Evolutionary conservation across 2,888 invertebrate species (phyloP).

Genomic region (Bhutanitis thaidina): DNA sequence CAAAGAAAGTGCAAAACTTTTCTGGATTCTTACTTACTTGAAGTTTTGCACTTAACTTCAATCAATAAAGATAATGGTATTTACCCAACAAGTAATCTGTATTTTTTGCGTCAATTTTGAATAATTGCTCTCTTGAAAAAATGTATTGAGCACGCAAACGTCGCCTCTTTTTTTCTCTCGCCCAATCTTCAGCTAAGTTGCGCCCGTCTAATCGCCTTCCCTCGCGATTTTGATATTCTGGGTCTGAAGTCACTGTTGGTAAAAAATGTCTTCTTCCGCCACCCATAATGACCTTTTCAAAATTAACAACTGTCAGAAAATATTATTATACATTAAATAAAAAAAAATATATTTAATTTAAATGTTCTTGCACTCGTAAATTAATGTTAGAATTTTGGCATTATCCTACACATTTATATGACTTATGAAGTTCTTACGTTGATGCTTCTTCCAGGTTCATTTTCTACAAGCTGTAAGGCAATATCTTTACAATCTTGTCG

Average conservation of each 20-base stretch:
- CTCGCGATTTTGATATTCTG: constrained; percentile 84
- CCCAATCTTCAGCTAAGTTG: constrained; percentile 90
- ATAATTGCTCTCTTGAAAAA: constrained; percentile 85
- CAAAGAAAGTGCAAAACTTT: too few species aligned
- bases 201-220: constrained; percentile 87
- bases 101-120: constrained; percentile 83
- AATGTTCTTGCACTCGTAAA: too few species aligned
- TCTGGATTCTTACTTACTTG: too few species aligned
- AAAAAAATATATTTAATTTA: too few species aligned
- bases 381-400: too few species aligned
- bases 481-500: constrained; percentile 88
- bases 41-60: too few species aligned
- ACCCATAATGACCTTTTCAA: constrained; percentile 85
- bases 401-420: too few species aligned
- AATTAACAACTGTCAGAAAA: constrained; percentile 2
- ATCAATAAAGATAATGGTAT: constrained; percentile 25
- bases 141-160: constrained; percentile 86
- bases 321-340: too few species aligned
- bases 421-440: constrained; percentile 75
- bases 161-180: constrained; percentile 84
- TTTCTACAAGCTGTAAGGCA: constrained; percentile 87
- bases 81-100: constrained; percentile 88
- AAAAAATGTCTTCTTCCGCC: constrained; percentile 88
- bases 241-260: constrained; percentile 85
- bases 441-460: constrained; percentile 86